Evolutionary conservation across 2,113 vertebrate species (phyloP).

Genomic region (Neodontobutis hainanensis): DNA sequence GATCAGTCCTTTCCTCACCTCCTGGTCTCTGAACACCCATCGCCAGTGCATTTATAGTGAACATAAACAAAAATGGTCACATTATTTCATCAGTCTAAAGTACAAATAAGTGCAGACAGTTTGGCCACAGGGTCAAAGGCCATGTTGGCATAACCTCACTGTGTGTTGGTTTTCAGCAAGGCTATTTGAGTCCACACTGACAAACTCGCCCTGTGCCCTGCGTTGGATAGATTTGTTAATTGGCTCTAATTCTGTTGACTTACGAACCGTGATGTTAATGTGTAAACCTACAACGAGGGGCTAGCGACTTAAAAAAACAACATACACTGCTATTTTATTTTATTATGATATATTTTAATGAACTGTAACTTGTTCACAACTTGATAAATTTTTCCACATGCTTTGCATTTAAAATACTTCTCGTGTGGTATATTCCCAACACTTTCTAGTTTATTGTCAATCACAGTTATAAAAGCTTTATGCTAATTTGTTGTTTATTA

Average conservation of each 20-base stretch:
- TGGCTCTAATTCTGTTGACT: constrained; percentile 18
- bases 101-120: not conserved
- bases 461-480: too few relatives aligned
- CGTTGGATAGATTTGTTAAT: not conserved
- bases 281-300: constrained; percentile 26
- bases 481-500: too few relatives aligned
- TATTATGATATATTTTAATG: too few relatives aligned
- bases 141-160: not conserved
- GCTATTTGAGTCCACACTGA: constrained; percentile 11
- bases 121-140: not conserved
- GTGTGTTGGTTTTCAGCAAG: constrained; percentile 2
- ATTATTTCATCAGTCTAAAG: not conserved
- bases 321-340: too few relatives aligned
- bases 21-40: too few relatives aligned
- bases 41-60: too few relatives aligned
- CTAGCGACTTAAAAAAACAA: not conserved
- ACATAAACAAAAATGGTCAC: not conserved
- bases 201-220: not conserved
- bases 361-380: too few relatives aligned
- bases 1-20: not conserved
- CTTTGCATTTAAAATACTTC: too few relatives aligned
- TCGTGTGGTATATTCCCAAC: too few relatives aligned
- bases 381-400: too few relatives aligned
- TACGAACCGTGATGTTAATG: constrained; percentile 44
- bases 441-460: too few relatives aligned